Percentiles rank a stretch among this genome's conserved stretches.
phyloP scores from a whole-genome alignment of 2,888 invertebrate genomes.

The Ceramica pisi region DNA sequence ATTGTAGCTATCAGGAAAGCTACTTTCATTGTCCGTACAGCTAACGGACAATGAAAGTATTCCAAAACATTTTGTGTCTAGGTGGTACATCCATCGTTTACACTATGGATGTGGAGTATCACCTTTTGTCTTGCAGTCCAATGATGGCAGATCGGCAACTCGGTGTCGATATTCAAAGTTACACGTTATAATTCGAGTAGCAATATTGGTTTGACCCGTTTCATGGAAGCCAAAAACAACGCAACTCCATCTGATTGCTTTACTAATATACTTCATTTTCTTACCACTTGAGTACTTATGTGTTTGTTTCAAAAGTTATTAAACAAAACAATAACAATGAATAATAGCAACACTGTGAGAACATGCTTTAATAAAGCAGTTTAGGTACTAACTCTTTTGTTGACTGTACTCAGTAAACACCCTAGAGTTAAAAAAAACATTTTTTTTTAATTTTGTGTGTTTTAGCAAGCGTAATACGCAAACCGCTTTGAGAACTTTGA shows the following conservation, averaged over 20 bases:
- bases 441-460: constrained; percentile 10
- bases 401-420: constrained; percentile 3
- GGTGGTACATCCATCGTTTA: too few species aligned
- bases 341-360: background rate
- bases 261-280: background rate
- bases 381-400: constrained; percentile 10
- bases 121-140: background rate
- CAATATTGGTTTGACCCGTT: too few species aligned
- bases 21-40: too few species aligned
- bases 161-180: too few species aligned
- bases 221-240: background rate
- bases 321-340: constrained; percentile 17
- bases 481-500: constrained; percentile 31
- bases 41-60: too few species aligned
- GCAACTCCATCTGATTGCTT: background rate
- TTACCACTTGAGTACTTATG: background rate
- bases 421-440: too few species aligned
- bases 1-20: too few species aligned
- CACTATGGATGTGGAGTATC: too few species aligned
- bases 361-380: background rate
- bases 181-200: too few species aligned
- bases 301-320: constrained; percentile 10
- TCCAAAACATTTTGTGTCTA: too few species aligned
- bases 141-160: background rate
- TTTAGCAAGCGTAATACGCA: constrained; percentile 23